These are phyloP conservation scores for Anticlea derivata DNA, from an alignment of 2,888 invertebrate species.

Conservation along the genomic window DNA sequence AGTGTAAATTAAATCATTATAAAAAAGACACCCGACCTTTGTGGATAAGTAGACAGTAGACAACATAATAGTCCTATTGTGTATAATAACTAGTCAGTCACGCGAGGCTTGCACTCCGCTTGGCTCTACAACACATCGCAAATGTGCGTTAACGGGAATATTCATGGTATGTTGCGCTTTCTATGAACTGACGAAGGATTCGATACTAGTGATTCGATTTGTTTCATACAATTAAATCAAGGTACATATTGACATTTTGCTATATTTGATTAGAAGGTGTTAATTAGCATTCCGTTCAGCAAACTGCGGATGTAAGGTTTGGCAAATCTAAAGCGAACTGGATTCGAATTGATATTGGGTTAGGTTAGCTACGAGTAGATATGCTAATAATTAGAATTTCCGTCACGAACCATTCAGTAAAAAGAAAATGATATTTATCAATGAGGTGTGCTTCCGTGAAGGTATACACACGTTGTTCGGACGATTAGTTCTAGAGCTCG, in stretches of 20 bases:
- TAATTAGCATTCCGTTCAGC: conserved; percentile 37
- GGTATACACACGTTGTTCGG: conserved; percentile 26
- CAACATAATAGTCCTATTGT: conserved; percentile 48
- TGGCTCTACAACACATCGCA: conserved; percentile 14
- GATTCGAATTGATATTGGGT: conserved; percentile 12
- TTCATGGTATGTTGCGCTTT: conserved; percentile 16
- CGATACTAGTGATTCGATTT: conserved; percentile 29
- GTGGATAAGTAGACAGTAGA: conserved; percentile 48
- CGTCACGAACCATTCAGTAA: neutral
- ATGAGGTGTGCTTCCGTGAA: conserved; percentile 24
- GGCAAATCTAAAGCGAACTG: conserved; percentile 18
- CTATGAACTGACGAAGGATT: conserved; percentile 25
- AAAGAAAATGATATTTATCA: conserved; percentile 4
- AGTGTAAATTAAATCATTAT: conserved; percentile 58
- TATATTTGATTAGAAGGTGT: conserved; percentile 42
- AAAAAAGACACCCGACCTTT: conserved; percentile 49
- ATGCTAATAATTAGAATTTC: neutral
- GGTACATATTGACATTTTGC: conserved; percentile 24
- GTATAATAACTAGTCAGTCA: conserved; percentile 47
- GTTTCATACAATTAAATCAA: conserved; percentile 32
- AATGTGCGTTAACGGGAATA: conserved; percentile 19
- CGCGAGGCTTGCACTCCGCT: conserved; percentile 41
- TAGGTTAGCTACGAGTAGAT: neutral
- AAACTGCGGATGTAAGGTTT: conserved; percentile 11
- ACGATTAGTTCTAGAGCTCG: conserved; percentile 29